Base-by-base conservation (phyloP, 2,888 invertebrate species). In the Trypoxylon attenuatum region DNA sequence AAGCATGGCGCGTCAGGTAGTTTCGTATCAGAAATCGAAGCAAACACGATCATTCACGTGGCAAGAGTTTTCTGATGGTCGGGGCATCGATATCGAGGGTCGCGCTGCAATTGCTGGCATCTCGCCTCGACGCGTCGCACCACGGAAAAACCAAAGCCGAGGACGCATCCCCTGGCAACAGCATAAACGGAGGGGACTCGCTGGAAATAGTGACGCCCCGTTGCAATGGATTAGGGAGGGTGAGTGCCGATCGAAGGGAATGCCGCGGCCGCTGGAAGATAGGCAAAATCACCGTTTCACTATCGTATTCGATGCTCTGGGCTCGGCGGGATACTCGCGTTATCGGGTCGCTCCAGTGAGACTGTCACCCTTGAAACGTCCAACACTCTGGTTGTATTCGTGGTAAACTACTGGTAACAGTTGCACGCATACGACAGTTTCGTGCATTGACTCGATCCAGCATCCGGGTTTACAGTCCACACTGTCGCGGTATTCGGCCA, bases 241-340 rank as follows among this genome's bases (percentile, higher is more conserved):
- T 50, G 54, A 38, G 46, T 22, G 42, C 27, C 54, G 58, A 45
- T 58, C 55, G 63, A 58, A 41, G 41, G 68, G 23, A 38, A 15
- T 25, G 13, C 29, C 43, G 57, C 33, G 65, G 27, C 27, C 39
- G 62, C 23, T 60, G 29, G 59, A 76, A 76, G 76, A 75, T 75
- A 73, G 71, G 76, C 41, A 68, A 73, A 73, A 75, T 69, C 63
- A 60, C 19, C 53, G 25, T 18, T 8, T 2, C 55, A 58, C 55
- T 73, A 71, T 73, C 76, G 53, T 50, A 50, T 54, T 39, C 56
- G 45, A 51, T 50, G 68, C 1, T 10, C 65, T 70, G 62, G 49
- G n/a, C n/a, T n/a, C n/a, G n/a, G n/a, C n/a, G n/a, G n/a, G n/a
- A n/a, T n/a, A n/a, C n/a, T n/a, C n/a, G n/a, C 58, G 76, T 73